Evolutionary conservation across 2,113 vertebrate species (phyloP), one percentile per base, ranked within the genome.

Genomic region (Seriola dumerili): DNA sequence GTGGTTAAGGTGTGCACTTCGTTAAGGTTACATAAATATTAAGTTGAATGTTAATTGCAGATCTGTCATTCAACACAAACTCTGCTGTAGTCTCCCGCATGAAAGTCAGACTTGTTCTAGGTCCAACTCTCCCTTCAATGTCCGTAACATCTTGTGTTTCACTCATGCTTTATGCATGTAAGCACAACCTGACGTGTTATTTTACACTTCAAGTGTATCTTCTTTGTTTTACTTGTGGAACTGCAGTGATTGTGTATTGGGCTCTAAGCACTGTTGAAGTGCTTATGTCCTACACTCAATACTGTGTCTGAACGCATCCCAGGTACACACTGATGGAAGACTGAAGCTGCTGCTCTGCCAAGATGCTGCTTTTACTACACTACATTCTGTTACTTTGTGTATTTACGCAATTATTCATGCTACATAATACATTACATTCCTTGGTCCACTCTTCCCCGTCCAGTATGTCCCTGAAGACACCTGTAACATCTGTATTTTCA

Each of bases 401-500:
- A 17, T 14, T 14, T 16, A 16, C 4, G 25, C 32, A 58, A 25
- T 16, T 42, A 72, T 9, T 25, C 14, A 25, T 72, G 48, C 76
- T 29, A 57, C 23, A 48, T 36, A 40, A 50, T n/a, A 2, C 32
- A 52, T 46, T 36, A 36, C 34, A 36, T 29, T 4, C 25, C 57
- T 17, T 58, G 13, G 17, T 21, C 23, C 4, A 0, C 23, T 29
- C 17, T 64, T 64, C 48, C 13, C 3, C 38, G 12, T 58, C 40
- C 52, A 14, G 54, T 69, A 21, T 55, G 13, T 58, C 38, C 8
- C 57, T 44, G 32, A 0, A 21, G 25, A 6, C 50, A 69, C 40
- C 25, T 67, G 52, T 58, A 38, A 66, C 8, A 76, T 23, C 36
- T 72, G 59, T 40, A 25, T 17, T 29, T 80, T 44, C 14, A 72